Percentiles rank a stretch among this genome's conserved stretches.
Conservation (phyloP, 2,113 vertebrate species). For the Brevimyrus niger region DNA sequence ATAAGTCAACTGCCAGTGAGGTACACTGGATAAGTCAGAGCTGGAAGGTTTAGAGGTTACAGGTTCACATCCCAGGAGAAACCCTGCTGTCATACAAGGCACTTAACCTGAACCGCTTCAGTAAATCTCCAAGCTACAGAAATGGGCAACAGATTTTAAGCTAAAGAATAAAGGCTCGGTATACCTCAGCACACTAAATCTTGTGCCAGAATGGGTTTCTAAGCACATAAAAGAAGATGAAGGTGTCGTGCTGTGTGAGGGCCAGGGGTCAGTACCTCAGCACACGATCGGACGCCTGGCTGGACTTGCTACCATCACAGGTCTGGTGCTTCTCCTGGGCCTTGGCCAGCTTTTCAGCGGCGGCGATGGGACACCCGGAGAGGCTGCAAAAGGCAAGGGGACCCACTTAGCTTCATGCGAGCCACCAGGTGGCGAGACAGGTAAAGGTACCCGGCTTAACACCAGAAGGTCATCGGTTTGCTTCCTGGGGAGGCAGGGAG, state of each 20-base stretch:
- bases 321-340: constrained; percentile 94
- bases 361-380: constrained; percentile 96
- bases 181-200: not conserved
- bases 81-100: not conserved
- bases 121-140: not conserved
- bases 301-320: constrained; percentile 88
- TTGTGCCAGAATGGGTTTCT: not conserved
- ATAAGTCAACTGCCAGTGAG: not conserved
- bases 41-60: not conserved
- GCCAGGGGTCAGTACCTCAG: constrained; percentile 74
- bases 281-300: constrained; percentile 91
- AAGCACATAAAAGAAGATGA: not conserved
- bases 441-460: not conserved
- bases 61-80: not conserved
- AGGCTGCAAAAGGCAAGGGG: constrained; percentile 71
- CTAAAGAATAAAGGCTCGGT: not conserved
- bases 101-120: not conserved
- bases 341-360: constrained; percentile 96
- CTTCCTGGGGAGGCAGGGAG: not conserved
- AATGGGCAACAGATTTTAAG: not conserved
- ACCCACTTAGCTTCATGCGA: too few relatives aligned
- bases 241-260: constrained; percentile 24
- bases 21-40: not conserved
- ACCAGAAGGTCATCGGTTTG: not conserved
- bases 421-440: not conserved